Evolutionary conservation across 2,113 vertebrate genomes (phyloP).

Genomic region (Pristiophorus japonicus): DNA sequence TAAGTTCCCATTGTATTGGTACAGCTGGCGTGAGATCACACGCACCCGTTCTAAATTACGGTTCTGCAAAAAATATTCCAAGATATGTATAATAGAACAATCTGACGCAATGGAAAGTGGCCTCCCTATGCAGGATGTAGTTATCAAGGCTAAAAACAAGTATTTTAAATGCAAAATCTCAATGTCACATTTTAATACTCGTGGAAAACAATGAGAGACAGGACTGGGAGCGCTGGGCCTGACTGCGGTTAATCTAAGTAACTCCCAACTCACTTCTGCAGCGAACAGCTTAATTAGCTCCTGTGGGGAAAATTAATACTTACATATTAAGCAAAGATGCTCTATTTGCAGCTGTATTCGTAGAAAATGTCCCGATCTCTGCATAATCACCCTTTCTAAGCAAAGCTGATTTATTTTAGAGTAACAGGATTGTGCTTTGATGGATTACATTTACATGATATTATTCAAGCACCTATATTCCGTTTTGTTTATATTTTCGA

Average conservation of each 20-base stretch:
- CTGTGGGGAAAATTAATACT: slow-evolving; percentile 54
- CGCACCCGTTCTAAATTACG: neutral
- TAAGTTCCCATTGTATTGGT: neutral
- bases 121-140: neutral
- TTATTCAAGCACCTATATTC: neutral
- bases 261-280: slow-evolving; percentile 38
- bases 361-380: slow-evolving; percentile 19
- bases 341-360: slow-evolving; percentile 44
- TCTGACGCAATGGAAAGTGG: neutral
- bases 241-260: neutral
- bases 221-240: neutral
- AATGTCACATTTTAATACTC: neutral
- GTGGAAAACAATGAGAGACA: neutral
- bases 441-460: neutral
- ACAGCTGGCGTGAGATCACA: neutral
- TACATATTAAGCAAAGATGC: slow-evolving; percentile 58
- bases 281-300: slow-evolving; percentile 65
- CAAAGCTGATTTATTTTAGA: slow-evolving; percentile 6
- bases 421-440: neutral
- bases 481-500: neutral
- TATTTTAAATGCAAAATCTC: neutral
- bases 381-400: neutral
- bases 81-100: neutral
- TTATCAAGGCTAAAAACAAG: neutral
- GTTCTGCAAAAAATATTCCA: neutral